A percentile compares a stretch with the other conserved stretches of the same genome.
These are phyloP conservation scores for Cyanocitta stelleri DNA, from an alignment of 2,113 vertebrate genomes.

Conservation along the genomic window DNA sequence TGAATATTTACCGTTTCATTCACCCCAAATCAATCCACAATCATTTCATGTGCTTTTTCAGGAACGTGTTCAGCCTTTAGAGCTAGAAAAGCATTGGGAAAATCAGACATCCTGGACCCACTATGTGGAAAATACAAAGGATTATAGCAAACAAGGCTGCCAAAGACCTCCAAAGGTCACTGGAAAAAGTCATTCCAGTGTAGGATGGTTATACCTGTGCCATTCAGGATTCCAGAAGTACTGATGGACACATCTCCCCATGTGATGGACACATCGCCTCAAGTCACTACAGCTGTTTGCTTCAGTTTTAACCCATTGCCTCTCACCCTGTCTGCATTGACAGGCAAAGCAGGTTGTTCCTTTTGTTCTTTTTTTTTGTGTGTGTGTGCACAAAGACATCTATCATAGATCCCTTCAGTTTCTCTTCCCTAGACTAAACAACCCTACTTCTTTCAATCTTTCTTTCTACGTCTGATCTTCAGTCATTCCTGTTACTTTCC, in stretches of 20 bases:
- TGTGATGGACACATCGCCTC: background rate
- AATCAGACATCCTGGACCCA: background rate
- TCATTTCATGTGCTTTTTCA: background rate
- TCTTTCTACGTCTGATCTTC: slow-evolving; percentile 28
- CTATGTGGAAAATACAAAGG: slow-evolving; percentile 1
- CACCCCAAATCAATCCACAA: background rate
- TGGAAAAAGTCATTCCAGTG: background rate
- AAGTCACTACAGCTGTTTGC: background rate
- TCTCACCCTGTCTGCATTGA: background rate
- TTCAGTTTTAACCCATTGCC: background rate
- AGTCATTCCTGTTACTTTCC: slow-evolving; percentile 20
- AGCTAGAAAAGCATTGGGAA: background rate
- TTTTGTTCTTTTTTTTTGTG: background rate
- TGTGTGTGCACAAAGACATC: background rate
- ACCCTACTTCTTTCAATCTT: slow-evolving; percentile 19
- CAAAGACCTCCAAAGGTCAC: background rate
- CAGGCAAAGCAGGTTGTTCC: background rate
- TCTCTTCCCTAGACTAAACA: slow-evolving; percentile 56
- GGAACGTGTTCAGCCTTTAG: background rate
- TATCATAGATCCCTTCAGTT: slow-evolving; percentile 4
- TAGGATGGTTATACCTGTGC: background rate
- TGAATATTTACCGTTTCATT: background rate
- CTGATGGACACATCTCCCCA: background rate
- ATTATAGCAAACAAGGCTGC: background rate
- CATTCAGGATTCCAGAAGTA: background rate